phyloP scores from a whole-genome alignment of 1,140 invertebrate genomes.

The Protaetia brevitarsis region DNA sequence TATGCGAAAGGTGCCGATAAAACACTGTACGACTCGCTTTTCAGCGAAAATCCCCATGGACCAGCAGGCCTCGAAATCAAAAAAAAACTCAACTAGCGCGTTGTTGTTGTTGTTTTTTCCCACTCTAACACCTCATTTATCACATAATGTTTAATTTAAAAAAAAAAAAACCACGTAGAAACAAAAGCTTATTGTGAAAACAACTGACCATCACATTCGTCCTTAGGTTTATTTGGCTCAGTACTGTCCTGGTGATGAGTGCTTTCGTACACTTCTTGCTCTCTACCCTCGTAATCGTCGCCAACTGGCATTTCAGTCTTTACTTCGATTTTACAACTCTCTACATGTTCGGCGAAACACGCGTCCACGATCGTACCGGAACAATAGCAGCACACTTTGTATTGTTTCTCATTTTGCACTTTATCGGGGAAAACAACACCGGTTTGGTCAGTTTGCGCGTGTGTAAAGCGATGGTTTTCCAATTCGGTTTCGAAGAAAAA shows the following conservation, averaged over 20 bases:
- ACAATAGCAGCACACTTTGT: constrained; percentile 30
- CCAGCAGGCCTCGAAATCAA: too few species aligned
- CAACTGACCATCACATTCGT: neutral
- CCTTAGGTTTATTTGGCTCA: constrained; percentile 17
- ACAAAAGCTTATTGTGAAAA: too few species aligned
- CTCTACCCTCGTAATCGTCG: neutral
- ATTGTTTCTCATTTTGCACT: constrained; percentile 22
- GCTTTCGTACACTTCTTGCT: constrained; percentile 22
- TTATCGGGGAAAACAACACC: neutral
- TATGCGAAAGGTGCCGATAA: too few species aligned
- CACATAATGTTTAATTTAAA: too few species aligned
- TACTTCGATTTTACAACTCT: constrained; percentile 27
- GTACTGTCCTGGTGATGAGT: constrained; percentile 23
- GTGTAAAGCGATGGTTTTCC: constrained; percentile 75
- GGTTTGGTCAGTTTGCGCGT: constrained; percentile 36
- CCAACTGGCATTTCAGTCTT: constrained; percentile 23
- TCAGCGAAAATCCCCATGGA: too few species aligned
- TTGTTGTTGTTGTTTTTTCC: too few species aligned
- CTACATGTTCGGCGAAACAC: constrained; percentile 29
- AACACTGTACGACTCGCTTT: too few species aligned
- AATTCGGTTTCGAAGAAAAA: constrained; percentile 91
- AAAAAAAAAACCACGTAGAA: too few species aligned
- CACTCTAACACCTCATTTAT: too few species aligned
- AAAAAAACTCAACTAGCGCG: too few species aligned
- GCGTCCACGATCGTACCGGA: constrained; percentile 27